Base-by-base conservation (phyloP, 2,113 vertebrate species). In the Tor tambroides region DNA sequence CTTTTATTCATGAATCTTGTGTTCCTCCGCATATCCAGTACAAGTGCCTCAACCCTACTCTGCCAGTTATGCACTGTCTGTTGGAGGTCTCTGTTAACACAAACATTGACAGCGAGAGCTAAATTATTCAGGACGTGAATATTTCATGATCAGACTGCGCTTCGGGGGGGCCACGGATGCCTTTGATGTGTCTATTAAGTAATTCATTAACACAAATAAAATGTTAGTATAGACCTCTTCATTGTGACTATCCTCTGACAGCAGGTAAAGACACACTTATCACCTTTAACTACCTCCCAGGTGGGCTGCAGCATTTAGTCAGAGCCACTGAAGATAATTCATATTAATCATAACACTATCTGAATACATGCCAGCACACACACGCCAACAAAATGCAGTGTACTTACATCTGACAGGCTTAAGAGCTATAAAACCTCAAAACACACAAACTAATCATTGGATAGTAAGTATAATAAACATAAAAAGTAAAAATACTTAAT, bases 161-260 rank as follows among this genome's bases (percentile, higher is more conserved):
- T 89, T 91, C 85, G 81, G 88, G 87, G 88, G 90, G 85, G 41
- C 80, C 85, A 88, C 88, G 74, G 85, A 80, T 28, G 83, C 88
- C 93, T 93, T 93, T 93, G 91, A 93, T 94, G 90, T 90, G 82
- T 30, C 83, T 61, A 91, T 88, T 90, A 91, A 92, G 89, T 92
- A 91, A 94, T 93, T 93, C 89, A 90, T 91, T 90, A 86, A 88
- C 75, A 88, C 82, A 87, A 91, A 82, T 87, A 56, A 89, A 86
- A 51, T 49, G 35, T 77, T 51, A 28, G 17, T 15, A 87, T 69
- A 85, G 87, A 90, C 87, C 90, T 88, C 84, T 91, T 91, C 87
- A 86, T 93, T 89, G 74, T 86, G 84, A 90, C 88, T 85, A 90
- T 49, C 26, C 86, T 78, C 87, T 88, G 83, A 89, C 23, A 35